A percentile compares a stretch with the other conserved stretches of the same genome.
These are phyloP conservation scores for Dilophus febrilis DNA, from an alignment of 2,888 invertebrate genomes.

Conservation along the genomic window DNA sequence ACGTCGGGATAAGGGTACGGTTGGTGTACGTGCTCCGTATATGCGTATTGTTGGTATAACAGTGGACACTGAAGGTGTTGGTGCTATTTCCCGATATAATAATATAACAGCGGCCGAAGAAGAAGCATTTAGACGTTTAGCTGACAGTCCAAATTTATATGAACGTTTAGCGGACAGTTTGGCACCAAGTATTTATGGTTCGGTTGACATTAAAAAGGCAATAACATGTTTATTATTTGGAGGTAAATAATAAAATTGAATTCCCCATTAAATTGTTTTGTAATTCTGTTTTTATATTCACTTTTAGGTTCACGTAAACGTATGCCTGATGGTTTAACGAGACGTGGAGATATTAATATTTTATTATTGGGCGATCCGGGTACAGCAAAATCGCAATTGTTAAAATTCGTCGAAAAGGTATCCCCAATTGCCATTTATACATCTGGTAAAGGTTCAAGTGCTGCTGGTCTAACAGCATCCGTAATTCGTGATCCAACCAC, in stretches of 20 bases:
- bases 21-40: constrained; percentile 89
- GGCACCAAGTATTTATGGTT: constrained; percentile 95
- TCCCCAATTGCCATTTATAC: constrained; percentile 93
- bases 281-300: constrained; percentile 2
- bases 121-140: constrained; percentile 44
- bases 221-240: constrained; percentile 91
- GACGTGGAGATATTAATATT: constrained; percentile 94
- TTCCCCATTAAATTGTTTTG: constrained; percentile 22
- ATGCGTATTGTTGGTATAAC: constrained; percentile 85
- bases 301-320: constrained; percentile 49
- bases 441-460: constrained; percentile 98
- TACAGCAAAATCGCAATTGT: constrained; percentile 95
- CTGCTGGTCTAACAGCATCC: constrained; percentile 96
- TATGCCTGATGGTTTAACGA: constrained; percentile 85
- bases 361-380: constrained; percentile 94
- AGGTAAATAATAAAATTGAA: constrained; percentile 24
- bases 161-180: constrained; percentile 78
- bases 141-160: constrained; percentile 71
- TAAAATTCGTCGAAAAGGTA: constrained; percentile 94
- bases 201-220: constrained; percentile 88
- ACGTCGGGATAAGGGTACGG: constrained; percentile 57
- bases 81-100: constrained; percentile 38
- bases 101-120: constrained; percentile 52
- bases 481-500: constrained; percentile 85
- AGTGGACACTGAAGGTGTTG: constrained; percentile 64